These are phyloP conservation scores for Hemicordylus capensis DNA, from an alignment of 2,113 vertebrate species.

Conservation along the genomic window DNA sequence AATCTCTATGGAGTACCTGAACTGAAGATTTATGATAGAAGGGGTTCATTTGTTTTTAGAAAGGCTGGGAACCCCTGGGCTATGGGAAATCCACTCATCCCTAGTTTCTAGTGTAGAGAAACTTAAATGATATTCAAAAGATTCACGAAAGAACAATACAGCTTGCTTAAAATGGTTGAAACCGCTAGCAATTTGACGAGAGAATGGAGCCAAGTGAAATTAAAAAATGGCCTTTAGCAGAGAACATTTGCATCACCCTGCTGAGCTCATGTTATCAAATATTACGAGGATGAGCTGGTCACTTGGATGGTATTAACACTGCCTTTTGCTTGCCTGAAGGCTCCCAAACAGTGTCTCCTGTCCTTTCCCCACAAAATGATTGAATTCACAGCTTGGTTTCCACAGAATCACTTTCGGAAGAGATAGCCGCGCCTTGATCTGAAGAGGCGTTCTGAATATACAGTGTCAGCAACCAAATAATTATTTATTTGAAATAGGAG, in stretches of 20 bases:
- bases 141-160: not conserved
- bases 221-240: slow-evolving; percentile 46
- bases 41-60: no score
- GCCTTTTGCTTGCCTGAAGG: slow-evolving; percentile 3
- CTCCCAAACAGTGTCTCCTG: not conserved
- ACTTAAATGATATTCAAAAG: not conserved
- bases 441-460: not conserved
- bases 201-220: slow-evolving; percentile 56
- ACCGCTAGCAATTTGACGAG: slow-evolving; percentile 34
- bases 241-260: slow-evolving; percentile 55
- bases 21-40: no score
- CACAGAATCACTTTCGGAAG: not conserved
- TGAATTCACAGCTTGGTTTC: slow-evolving; percentile 2
- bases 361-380: slow-evolving; percentile 8
- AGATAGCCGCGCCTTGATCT: not conserved
- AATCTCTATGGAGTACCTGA: no score
- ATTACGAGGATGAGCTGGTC: slow-evolving; percentile 40
- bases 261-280: slow-evolving; percentile 57
- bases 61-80: no score
- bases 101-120: slow-evolving; percentile 19
- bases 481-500: not conserved
- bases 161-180: slow-evolving; percentile 46
- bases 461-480: not conserved
- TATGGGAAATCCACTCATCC: no score
- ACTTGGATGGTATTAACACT: slow-evolving; percentile 41